These are phyloP conservation scores for Agrotis exclamationis DNA, from an alignment of 2,888 invertebrate species.

Conservation along the genomic window DNA sequence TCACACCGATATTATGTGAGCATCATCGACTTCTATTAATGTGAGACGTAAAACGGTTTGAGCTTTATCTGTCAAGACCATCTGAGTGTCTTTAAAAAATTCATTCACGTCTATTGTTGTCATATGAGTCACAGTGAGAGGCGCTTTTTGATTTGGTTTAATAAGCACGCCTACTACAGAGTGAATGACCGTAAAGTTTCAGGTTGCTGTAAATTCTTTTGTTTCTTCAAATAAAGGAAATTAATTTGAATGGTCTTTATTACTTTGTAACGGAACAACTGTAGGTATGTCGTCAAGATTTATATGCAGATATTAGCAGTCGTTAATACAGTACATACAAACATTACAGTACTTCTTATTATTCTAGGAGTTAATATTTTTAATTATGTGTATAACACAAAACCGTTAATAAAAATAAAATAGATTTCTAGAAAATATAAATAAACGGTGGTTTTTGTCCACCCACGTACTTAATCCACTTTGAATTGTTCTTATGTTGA, in stretches of 20 bases:
- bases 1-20: conserved; percentile 33
- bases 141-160: conserved; percentile 68
- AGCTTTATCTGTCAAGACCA: conserved; percentile 44
- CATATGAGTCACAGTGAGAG: conserved; percentile 61
- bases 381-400: background rate
- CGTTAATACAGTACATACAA: background rate
- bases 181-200: conserved; percentile 70
- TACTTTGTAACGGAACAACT: conserved; percentile 47
- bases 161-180: conserved; percentile 65
- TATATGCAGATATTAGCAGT: conserved; percentile 17
- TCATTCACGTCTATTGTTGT: conserved; percentile 63
- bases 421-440: background rate
- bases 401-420: background rate
- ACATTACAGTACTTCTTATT: conserved; percentile 7
- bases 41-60: conserved; percentile 31
- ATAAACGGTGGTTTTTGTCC: conserved; percentile 3
- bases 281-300: conserved; percentile 12
- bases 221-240: conserved; percentile 59
- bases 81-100: conserved; percentile 39
- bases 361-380: conserved; percentile 12
- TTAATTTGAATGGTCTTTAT: conserved; percentile 51
- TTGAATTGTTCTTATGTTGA: conserved; percentile 17
- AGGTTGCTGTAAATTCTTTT: conserved; percentile 60
- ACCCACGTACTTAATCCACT: conserved; percentile 28
- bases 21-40: conserved; percentile 26